Evolutionary conservation across 2,888 invertebrate species (phyloP), one percentile per base, ranked within the genome.

Genomic region (Choristoneura rosaceana): DNA sequence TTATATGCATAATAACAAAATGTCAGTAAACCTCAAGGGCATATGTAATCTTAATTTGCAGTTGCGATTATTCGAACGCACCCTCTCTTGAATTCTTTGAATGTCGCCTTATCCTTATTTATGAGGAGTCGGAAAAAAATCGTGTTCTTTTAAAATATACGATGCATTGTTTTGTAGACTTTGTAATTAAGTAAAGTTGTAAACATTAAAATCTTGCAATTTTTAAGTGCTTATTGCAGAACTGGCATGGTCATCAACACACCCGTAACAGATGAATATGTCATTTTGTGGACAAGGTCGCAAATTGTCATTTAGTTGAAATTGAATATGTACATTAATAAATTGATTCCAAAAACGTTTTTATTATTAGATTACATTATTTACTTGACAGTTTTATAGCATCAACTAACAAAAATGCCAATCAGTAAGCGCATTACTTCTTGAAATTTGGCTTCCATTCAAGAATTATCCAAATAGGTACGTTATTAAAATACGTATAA

Each of bases 371-470:
- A 5, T 47, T 38, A 38, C 38, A 38, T 38, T 38, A 38, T 38
- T 38, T 50, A 50, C 17, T 33, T 60, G 52, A 66, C 67, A 68
- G 33, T 60, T 60, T 60, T 60, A 68, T 68, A 60, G 59, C 60
- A 61, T 15, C 43, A 63, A 66, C 68, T 33, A 52, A 45, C 52
- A 34, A 41, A 55, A 15, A 68, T 60, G 66, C 61, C 61, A 59
- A 67, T 71, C 55, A 55, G 25, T 12, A 25, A 55, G 63, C 45
- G 43, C 63, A 50, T 70, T 70, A 69, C 73, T 74, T 63, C 60
- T 69, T 69, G 74, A 58, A 73, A 66, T 66, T 82, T 83, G 82
- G 83, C 82, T 69, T 50, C 50, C 61, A 71, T 78, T 81, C 81
- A 82, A 80, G 62, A 73, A 59, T 67, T 64, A 61, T 17, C 17